phyloP scores from a whole-genome alignment of 2,113 vertebrate genomes.

The Petromus typicus region DNA sequence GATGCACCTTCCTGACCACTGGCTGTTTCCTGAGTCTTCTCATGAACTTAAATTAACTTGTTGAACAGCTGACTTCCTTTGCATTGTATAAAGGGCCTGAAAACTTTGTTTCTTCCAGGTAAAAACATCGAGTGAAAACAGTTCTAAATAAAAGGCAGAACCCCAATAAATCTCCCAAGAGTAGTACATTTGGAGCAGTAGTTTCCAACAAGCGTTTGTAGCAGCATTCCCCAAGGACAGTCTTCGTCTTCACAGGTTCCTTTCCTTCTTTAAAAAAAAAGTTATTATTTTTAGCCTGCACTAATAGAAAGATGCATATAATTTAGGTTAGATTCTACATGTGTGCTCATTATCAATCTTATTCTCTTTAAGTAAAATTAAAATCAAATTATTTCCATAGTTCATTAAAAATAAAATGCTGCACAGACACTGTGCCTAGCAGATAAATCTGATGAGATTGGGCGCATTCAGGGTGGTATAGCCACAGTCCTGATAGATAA shows the following conservation, averaged over 20 bases:
- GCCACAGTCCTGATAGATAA: no score
- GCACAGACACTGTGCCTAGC: background rate
- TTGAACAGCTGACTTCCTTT: background rate
- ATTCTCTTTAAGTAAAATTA: background rate
- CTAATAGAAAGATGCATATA: background rate
- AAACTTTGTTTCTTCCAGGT: background rate
- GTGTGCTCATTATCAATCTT: background rate
- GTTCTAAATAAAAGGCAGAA: background rate
- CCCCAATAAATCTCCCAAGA: background rate
- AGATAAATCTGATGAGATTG: no score
- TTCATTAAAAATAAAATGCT: background rate
- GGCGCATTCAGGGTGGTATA: no score
- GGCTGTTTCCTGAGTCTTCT: background rate
- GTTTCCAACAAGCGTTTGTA: background rate
- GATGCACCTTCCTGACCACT: background rate
- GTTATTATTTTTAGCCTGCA: background rate
- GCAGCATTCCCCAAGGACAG: no score
- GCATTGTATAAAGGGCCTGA: background rate
- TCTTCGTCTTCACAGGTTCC: background rate
- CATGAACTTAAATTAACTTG: background rate
- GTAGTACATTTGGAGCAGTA: background rate
- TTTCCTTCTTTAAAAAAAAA: background rate
- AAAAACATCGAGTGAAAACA: conserved; percentile 17
- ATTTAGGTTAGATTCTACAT: background rate
- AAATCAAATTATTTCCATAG: background rate